These are phyloP conservation scores for Spisula subtruncata DNA, from an alignment of 2,888 invertebrate genomes.

Conservation along the genomic window DNA sequence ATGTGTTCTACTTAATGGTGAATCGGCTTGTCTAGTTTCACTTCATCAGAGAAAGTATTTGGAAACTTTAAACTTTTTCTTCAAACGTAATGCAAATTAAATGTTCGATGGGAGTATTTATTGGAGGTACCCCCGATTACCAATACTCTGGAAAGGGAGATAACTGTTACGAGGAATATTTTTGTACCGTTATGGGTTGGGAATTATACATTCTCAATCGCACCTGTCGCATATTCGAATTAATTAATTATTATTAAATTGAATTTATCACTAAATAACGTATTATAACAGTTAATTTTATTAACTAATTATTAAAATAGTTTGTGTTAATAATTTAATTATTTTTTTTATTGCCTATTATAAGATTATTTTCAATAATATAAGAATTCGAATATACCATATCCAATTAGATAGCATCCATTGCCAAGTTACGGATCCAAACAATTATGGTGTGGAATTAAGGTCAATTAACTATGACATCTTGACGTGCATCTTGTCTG, in stretches of 20 bases:
- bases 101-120: too few relatives aligned
- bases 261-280: neutral
- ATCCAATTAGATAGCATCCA: slow-evolving; percentile 39
- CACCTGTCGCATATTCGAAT: slow-evolving; percentile 65
- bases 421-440: slow-evolving; percentile 71
- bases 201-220: neutral
- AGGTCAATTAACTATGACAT: slow-evolving; percentile 47
- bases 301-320: neutral
- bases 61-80: too few relatives aligned
- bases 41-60: too few relatives aligned
- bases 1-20: too few relatives aligned
- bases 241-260: slow-evolving; percentile 23
- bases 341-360: neutral
- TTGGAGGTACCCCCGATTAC: too few relatives aligned
- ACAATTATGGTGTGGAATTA: slow-evolving; percentile 55
- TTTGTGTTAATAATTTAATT: neutral
- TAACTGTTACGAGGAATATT: too few relatives aligned
- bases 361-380: neutral
- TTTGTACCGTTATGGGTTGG: neutral
- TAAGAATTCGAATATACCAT: slow-evolving; percentile 50
- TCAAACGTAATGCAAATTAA: too few relatives aligned
- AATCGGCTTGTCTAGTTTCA: too few relatives aligned
- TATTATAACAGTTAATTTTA: neutral
- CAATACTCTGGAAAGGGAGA: too few relatives aligned
- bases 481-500: slow-evolving; percentile 30